Evolutionary conservation across 2,888 invertebrate genomes (phyloP).

Genomic region (Lumbricus terrestris): DNA sequence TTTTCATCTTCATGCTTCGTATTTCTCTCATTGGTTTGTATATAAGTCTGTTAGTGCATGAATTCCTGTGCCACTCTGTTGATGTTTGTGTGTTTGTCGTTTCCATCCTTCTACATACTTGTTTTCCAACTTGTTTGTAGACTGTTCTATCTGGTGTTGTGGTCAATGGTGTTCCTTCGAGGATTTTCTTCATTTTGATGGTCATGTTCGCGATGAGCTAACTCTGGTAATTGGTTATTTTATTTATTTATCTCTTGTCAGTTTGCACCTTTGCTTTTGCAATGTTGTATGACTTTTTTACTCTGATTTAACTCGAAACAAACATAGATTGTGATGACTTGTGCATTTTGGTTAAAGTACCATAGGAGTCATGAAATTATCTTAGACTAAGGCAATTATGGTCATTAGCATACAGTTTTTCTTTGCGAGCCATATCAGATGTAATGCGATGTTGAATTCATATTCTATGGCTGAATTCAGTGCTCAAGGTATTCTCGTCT

Average conservation of each 20-base stretch:
- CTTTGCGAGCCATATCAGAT: too few species aligned
- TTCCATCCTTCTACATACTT: neutral
- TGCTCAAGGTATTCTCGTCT: too few species aligned
- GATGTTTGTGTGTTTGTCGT: neutral
- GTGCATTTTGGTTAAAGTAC: neutral
- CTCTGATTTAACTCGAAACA: neutral
- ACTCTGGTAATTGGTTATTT: neutral
- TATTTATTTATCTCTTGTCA: neutral
- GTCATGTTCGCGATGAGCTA: neutral
- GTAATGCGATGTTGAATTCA: neutral
- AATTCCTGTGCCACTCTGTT: neutral
- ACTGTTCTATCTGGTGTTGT: neutral
- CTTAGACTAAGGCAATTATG: neutral
- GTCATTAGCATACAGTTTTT: neutral
- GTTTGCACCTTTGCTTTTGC: neutral
- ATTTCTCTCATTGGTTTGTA: neutral
- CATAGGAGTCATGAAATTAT: neutral
- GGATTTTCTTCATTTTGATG: neutral
- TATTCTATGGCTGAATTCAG: too few species aligned
- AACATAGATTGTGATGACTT: neutral
- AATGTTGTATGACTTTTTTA: neutral
- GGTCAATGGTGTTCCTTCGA: neutral
- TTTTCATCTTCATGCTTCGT: neutral
- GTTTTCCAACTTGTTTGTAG: neutral
- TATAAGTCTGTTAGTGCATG: neutral